Evolutionary conservation across 2,888 invertebrate genomes (phyloP).

Genomic region (Anoncus sp.): DNA sequence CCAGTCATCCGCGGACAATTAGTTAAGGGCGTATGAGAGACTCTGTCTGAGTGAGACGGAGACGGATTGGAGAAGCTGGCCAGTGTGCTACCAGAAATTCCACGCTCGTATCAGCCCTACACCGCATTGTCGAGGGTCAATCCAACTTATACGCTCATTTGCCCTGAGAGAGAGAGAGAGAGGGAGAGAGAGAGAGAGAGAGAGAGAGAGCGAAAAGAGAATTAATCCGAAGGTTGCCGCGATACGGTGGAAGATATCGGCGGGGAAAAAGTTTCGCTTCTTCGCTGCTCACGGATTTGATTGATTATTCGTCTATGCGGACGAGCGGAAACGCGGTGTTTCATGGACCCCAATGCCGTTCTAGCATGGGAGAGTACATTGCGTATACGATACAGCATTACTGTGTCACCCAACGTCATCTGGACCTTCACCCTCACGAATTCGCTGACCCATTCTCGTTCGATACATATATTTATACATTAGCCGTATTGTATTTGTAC

Average conservation of each 20-base stretch:
- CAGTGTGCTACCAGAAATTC: conserved; percentile 71
- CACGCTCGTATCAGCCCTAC: conserved; percentile 55
- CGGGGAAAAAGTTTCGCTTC: conserved; percentile 70
- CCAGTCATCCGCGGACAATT: conserved; percentile 82
- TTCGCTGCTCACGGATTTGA: conserved; percentile 74
- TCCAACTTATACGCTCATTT: conserved; percentile 37
- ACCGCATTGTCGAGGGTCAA: conserved; percentile 52
- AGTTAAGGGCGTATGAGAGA: conserved; percentile 79
- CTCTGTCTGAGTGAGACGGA: conserved; percentile 47
- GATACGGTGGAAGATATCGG: conserved; percentile 66
- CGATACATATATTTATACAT: conserved; percentile 54
- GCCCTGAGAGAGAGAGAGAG: conserved; percentile 4
- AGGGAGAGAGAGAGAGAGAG: too few relatives aligned
- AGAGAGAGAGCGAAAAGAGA: too few relatives aligned
- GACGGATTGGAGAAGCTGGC: conserved; percentile 49
- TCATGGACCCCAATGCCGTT: conserved; percentile 18
- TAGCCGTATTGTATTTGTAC: conserved; percentile 39
- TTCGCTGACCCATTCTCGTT: conserved; percentile 57
- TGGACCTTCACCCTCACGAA: conserved; percentile 49
- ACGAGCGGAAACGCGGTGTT: conserved; percentile 60
- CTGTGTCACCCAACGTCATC: conserved; percentile 53
- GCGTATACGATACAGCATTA: conserved; percentile 42
- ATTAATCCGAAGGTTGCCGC: conserved; percentile 46
- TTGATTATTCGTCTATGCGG: conserved; percentile 73
- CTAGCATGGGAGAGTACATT: conserved; percentile 67